Conservation (phyloP, 37 sponge, comb jelly and placozoan species). For the Axinella damicornis region DNA sequence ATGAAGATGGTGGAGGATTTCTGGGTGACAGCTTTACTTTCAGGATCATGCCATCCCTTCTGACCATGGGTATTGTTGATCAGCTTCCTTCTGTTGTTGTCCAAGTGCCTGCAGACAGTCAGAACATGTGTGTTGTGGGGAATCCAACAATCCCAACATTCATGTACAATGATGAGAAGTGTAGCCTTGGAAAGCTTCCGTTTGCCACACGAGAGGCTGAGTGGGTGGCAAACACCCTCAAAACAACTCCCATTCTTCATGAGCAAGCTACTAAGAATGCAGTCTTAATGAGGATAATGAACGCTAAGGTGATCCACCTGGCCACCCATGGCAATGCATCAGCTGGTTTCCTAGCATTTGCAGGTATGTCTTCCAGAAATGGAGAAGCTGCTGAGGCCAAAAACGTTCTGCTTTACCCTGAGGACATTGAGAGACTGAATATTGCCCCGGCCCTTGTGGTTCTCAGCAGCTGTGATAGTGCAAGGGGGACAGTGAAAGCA, state of each 20-base stretch:
- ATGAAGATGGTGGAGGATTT: constrained; percentile 25
- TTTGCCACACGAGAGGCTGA: constrained; percentile 74
- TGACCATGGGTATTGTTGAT: constrained; percentile 63
- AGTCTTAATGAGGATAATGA: constrained; percentile 45
- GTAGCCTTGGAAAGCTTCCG: constrained; percentile 72
- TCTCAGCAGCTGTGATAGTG: constrained; percentile 75
- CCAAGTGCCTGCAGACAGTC: constrained; percentile 15
- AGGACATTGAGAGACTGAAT: constrained; percentile 67
- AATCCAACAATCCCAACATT: constrained; percentile 77
- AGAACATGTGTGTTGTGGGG: constrained; percentile 59
- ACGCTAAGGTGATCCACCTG: constrained; percentile 76
- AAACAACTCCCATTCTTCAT: constrained; percentile 58
- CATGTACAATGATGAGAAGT: constrained; percentile 31
- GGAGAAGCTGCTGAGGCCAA: constrained; percentile 28
- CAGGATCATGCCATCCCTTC: constrained; percentile 59
- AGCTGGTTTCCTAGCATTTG: constrained; percentile 71
- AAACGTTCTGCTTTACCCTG: constrained; percentile 52
- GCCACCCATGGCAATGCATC: constrained; percentile 79
- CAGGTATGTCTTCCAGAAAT: background rate
- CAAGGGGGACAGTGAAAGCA: constrained; percentile 47
- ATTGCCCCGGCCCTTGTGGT: constrained; percentile 73
- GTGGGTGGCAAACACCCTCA: constrained; percentile 59
- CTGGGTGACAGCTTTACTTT: constrained; percentile 68
- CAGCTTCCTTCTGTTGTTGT: constrained; percentile 3
- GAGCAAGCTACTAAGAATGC: constrained; percentile 75